A percentile compares a stretch with the other conserved stretches of the same genome.
Conservation (phyloP, 1,140 invertebrate species). For the Copidosoma floridanum region DNA sequence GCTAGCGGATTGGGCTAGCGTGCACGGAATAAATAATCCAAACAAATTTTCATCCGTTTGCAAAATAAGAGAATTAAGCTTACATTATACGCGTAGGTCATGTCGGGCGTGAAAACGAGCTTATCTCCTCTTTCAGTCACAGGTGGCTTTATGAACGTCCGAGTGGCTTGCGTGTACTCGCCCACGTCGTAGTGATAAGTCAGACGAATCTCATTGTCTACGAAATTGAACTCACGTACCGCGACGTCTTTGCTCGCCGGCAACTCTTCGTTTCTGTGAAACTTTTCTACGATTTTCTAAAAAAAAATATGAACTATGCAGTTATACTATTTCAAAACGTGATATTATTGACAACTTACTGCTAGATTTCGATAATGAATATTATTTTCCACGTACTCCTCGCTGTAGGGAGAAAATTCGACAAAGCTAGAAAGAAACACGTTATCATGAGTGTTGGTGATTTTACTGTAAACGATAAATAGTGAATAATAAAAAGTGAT, state of each 20-base stretch:
- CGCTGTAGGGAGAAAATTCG: constrained; percentile 28
- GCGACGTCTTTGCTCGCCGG: constrained; percentile 64
- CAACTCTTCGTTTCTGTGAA: constrained; percentile 58
- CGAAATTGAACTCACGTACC: constrained; percentile 63
- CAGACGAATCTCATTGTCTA: constrained; percentile 64
- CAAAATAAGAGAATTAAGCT: constrained; percentile 27
- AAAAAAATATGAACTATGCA: constrained; percentile 22
- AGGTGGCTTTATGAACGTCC: constrained; percentile 66
- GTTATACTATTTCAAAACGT: constrained; percentile 1
- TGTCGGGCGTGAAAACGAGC: constrained; percentile 62
- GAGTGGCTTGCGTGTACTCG: constrained; percentile 65
- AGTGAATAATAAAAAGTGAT: too few relatives aligned
- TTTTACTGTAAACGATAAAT: too few relatives aligned
- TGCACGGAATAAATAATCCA: neutral
- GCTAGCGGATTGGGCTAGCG: constrained; percentile 62
- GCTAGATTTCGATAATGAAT: constrained; percentile 32
- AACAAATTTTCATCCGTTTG: constrained; percentile 9
- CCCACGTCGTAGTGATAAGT: constrained; percentile 69
- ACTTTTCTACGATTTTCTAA: constrained; percentile 64
- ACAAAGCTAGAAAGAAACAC: constrained; percentile 22
- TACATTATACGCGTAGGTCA: constrained; percentile 65
- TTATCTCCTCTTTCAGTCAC: constrained; percentile 65
- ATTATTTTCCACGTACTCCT: neutral
- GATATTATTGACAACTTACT: constrained; percentile 32
- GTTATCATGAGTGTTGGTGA: constrained; percentile 42